These are phyloP conservation scores for Fragum fragum DNA, from an alignment of 2,888 invertebrate genomes.

Conservation along the genomic window DNA sequence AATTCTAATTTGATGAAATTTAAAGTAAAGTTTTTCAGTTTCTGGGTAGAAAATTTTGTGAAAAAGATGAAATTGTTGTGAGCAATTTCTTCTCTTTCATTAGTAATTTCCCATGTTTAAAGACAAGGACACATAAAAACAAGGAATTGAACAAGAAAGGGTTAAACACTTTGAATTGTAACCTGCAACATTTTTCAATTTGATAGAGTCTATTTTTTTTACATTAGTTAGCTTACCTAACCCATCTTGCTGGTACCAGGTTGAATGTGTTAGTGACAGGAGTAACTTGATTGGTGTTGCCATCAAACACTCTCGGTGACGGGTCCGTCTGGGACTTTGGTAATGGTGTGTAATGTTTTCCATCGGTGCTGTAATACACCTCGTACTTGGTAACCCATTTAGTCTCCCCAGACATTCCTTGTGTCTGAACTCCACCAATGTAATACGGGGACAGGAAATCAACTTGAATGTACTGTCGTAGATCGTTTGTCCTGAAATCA, in stretches of 20 bases:
- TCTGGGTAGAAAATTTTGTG: too few species aligned
- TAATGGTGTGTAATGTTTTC: conserved; percentile 67
- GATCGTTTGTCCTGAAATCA: conserved; percentile 68
- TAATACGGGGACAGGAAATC: conserved; percentile 71
- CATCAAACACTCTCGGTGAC: conserved; percentile 66
- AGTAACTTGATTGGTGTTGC: conserved; percentile 69
- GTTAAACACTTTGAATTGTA: too few species aligned
- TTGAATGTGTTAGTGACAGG: conserved; percentile 70
- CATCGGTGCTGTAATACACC: conserved; percentile 76
- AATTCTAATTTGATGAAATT: too few species aligned
- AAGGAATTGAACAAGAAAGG: too few species aligned
- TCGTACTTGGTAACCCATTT: conserved; percentile 74
- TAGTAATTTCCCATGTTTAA: too few species aligned
- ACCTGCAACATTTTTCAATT: too few species aligned
- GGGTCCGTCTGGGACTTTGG: conserved; percentile 65
- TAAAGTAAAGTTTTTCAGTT: too few species aligned
- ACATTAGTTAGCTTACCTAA: conserved; percentile 72
- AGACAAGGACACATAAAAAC: too few species aligned
- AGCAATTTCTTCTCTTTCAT: too few species aligned
- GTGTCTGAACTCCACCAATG: conserved; percentile 72
- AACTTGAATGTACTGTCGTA: conserved; percentile 73
- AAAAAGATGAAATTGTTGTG: too few species aligned
- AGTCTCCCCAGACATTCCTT: conserved; percentile 67
- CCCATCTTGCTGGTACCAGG: conserved; percentile 71
- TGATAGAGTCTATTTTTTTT: too few species aligned